Evolutionary conservation across 1,140 invertebrate species (phyloP).

Genomic region (Probaryconus sp.): DNA sequence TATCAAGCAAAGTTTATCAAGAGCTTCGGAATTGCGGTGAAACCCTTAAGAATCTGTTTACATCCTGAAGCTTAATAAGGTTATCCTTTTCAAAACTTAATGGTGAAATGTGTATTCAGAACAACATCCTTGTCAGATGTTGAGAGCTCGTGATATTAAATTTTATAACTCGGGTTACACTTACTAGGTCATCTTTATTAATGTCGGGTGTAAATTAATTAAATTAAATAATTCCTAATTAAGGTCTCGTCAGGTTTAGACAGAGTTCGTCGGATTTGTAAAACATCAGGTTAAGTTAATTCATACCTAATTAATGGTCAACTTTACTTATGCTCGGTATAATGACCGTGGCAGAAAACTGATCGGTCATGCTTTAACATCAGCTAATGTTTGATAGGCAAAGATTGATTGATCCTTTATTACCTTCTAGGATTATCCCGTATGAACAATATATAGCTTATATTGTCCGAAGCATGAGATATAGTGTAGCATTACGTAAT

Average conservation of each 20-base stretch:
- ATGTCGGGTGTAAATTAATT: constrained; percentile 31
- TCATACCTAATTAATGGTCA: constrained; percentile 42
- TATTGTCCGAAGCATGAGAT: constrained; percentile 32
- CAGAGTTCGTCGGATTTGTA: constrained; percentile 18
- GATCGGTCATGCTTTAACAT: constrained; percentile 44
- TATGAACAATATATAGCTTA: constrained; percentile 34
- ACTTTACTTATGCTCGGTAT: constrained; percentile 22
- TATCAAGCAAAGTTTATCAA: too few species aligned
- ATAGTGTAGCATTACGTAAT: constrained; percentile 8
- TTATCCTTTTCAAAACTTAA: constrained; percentile 16
- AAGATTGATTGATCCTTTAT: constrained; percentile 48
- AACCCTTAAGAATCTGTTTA: too few species aligned
- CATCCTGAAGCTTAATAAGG: constrained; percentile 12
- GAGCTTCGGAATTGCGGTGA: not conserved
- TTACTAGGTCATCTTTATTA: constrained; percentile 22
- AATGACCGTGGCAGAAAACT: constrained; percentile 38
- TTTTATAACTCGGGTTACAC: not conserved
- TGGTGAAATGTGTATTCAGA: constrained; percentile 1
- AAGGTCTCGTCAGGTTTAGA: constrained; percentile 10
- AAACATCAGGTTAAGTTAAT: constrained; percentile 22
- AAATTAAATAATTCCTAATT: constrained; percentile 43
- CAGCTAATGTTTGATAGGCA: constrained; percentile 42
- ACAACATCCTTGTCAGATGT: not conserved
- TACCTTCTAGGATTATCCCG: constrained; percentile 29
- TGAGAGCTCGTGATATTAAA: constrained; percentile 3